Evolutionary conservation across 2,888 invertebrate genomes (phyloP).

Genomic region (Patella depressa): DNA sequence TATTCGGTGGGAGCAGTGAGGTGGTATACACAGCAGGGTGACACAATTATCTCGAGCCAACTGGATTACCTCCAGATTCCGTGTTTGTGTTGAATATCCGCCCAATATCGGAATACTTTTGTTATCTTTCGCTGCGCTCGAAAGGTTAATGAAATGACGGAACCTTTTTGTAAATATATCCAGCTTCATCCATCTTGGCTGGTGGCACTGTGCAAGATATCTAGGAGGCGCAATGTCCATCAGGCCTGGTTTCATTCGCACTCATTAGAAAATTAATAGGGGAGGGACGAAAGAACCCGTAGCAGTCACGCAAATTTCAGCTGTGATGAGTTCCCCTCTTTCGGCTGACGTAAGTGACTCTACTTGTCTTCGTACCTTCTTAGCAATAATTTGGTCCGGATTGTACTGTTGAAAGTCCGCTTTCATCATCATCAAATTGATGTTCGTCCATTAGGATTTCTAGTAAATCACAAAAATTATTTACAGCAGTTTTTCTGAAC

Average conservation of each 20-base stretch:
- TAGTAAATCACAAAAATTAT: constrained; percentile 16
- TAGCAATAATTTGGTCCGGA: constrained; percentile 2
- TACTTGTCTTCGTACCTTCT: constrained; percentile 16
- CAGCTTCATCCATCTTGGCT: background rate
- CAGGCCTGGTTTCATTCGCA: background rate
- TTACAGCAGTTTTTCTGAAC: constrained; percentile 16
- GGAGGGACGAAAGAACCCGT: constrained; percentile 27
- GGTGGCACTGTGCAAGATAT: background rate
- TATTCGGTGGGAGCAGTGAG: background rate
- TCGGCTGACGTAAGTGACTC: constrained; percentile 28
- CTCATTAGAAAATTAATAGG: background rate
- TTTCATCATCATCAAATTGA: constrained; percentile 18
- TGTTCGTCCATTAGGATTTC: background rate
- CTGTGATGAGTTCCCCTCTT: constrained; percentile 24
- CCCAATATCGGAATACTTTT: background rate
- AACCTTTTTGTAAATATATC: background rate
- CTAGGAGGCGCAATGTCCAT: background rate
- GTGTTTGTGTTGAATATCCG: background rate
- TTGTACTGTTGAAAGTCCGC: constrained; percentile 15
- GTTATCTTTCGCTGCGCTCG: background rate
- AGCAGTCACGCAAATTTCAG: constrained; percentile 23
- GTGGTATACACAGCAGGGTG: background rate
- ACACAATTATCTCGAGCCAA: background rate
- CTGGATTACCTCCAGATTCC: background rate
- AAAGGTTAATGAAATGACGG: background rate